Evolutionary conservation across 1,140 invertebrate species (phyloP).

Genomic region (Pogonomyrmex californicus): DNA sequence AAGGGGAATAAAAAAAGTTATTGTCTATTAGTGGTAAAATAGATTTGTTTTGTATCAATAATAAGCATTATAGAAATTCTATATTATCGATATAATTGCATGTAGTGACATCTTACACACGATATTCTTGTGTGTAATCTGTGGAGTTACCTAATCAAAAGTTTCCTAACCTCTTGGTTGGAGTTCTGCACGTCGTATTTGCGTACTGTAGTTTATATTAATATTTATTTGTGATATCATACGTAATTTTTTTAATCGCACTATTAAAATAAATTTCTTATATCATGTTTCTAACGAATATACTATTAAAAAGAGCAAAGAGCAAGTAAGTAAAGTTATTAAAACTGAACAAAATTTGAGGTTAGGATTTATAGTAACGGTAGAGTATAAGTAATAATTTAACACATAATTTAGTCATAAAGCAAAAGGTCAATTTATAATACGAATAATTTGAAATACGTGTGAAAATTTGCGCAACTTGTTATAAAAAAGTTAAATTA

Average conservation of each 20-base stretch:
- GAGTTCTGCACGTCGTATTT: background rate
- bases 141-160: too few species aligned
- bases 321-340: conserved; percentile 75
- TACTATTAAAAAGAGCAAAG: conserved; percentile 76
- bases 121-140: too few species aligned
- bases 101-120: too few species aligned
- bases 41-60: too few species aligned
- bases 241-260: background rate
- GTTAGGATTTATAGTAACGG: conserved; percentile 40
- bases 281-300: conserved; percentile 77
- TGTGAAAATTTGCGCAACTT: background rate
- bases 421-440: background rate
- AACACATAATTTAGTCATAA: background rate
- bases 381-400: background rate
- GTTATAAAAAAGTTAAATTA: background rate
- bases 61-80: too few species aligned
- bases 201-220: background rate
- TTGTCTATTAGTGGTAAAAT: too few species aligned
- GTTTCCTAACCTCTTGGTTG: conserved; percentile 2
- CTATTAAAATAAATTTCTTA: background rate
- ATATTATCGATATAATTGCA: too few species aligned
- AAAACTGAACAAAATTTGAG: conserved; percentile 17
- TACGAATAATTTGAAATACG: background rate
- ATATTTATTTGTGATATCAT: background rate
- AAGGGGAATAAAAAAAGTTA: too few species aligned